phyloP scores from a whole-genome alignment of 2,888 invertebrate species.

The Dastarcus helophoroides region DNA sequence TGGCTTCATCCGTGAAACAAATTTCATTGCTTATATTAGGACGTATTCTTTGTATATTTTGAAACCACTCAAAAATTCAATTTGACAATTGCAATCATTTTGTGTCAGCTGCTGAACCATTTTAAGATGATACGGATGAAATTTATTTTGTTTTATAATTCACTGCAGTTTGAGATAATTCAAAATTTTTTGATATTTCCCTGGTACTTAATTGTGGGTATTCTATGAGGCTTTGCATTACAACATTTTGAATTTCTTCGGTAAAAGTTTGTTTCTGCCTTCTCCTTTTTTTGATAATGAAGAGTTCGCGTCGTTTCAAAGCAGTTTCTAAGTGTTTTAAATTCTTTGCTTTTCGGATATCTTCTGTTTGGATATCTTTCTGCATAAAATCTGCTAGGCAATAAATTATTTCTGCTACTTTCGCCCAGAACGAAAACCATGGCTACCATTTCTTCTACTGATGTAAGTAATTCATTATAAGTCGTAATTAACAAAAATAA shows the following conservation, averaged over 20 bases:
- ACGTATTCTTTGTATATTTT: not conserved
- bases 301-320: not conserved
- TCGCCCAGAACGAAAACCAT: not conserved
- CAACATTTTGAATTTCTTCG: too few relatives aligned
- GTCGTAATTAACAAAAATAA: too few relatives aligned
- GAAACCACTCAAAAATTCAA: not conserved
- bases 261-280: too few relatives aligned
- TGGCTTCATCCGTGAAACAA: not conserved
- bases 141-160: not conserved
- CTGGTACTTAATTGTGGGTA: too few relatives aligned
- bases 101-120: not conserved
- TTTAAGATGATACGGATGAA: not conserved
- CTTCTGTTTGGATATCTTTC: slow-evolving; percentile 1
- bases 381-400: not conserved
- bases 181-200: too few relatives aligned
- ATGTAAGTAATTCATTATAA: not conserved
- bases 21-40: not conserved
- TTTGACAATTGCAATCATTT: not conserved
- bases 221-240: too few relatives aligned
- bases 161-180: not conserved
- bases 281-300: not conserved
- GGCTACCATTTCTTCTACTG: not conserved
- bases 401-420: not conserved
- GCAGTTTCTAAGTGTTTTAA: not conserved
- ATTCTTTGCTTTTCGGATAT: not conserved